Conservation (phyloP, 2,113 vertebrate genomes). For the Centropus bengalensis region DNA sequence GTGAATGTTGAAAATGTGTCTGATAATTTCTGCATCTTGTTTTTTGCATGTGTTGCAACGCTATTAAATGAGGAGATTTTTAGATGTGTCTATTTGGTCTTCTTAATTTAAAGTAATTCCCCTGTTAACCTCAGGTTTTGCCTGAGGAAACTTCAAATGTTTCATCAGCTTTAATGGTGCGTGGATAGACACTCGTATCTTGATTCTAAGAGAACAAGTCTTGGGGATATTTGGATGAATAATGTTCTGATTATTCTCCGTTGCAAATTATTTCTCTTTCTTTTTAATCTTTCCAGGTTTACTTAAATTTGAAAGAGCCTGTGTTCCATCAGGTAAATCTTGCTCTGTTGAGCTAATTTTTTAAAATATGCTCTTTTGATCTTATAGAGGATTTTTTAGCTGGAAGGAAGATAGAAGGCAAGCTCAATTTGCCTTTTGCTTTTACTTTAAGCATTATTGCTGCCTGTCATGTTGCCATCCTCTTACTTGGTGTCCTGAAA, state of each 20-base stretch:
- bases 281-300: slow-evolving; percentile 82
- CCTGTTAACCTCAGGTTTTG: neutral
- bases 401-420: neutral
- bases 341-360: neutral
- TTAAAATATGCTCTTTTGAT: neutral
- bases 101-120: neutral
- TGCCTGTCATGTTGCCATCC: neutral
- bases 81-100: neutral
- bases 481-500: neutral
- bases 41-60: neutral
- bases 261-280: slow-evolving; percentile 35
- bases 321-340: slow-evolving; percentile 95
- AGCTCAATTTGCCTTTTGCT: neutral
- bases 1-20: rapidly evolving
- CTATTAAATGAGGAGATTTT: neutral
- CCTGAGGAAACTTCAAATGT: neutral
- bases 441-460: neutral
- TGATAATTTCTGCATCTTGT: neutral
- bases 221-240: neutral
- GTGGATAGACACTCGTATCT: neutral
- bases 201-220: neutral
- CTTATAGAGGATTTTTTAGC: neutral
- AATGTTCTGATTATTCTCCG: neutral
- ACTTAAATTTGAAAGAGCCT: slow-evolving; percentile 94
- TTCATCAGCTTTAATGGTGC: neutral